A percentile compares a stretch with the other conserved stretches of the same genome.
These are phyloP conservation scores for Thelaira solivaga DNA, from an alignment of 2,888 invertebrate genomes.

Conservation along the genomic window DNA sequence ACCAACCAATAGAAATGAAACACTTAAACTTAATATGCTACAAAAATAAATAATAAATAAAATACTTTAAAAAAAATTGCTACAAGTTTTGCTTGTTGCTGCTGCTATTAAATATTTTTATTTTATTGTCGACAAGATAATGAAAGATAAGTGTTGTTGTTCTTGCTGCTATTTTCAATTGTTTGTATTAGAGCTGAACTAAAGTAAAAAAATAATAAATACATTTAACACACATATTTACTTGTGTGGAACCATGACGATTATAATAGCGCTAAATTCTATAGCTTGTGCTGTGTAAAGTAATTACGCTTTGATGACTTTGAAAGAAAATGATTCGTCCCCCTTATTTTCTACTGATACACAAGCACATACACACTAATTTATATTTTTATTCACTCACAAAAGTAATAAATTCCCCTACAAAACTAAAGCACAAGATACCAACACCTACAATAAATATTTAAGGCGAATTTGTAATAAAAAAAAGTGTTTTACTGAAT, in stretches of 20 bases:
- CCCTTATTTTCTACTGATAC: neutral
- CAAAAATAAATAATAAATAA: conserved; percentile 34
- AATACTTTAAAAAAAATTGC: conserved; percentile 27
- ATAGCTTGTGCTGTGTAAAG: conserved; percentile 30
- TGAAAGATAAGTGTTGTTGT: conserved; percentile 55
- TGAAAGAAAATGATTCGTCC: conserved; percentile 48
- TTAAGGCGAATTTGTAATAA: conserved; percentile 48
- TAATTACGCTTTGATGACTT: conserved; percentile 57
- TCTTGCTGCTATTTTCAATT: conserved; percentile 32
- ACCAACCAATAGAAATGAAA: conserved; percentile 56
- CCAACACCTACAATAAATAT: conserved; percentile 28
- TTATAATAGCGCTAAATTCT: conserved; percentile 12
- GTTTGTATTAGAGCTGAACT: neutral
- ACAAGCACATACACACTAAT: neutral
- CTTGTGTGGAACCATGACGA: conserved; percentile 41
- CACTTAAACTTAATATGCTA: conserved; percentile 57
- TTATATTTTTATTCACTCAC: neutral
- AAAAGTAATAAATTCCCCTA: conserved; percentile 23
- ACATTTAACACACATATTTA: conserved; percentile 17
- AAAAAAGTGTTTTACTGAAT: neutral
- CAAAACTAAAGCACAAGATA: neutral
- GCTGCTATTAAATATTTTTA: neutral
- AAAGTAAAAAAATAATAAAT: neutral
- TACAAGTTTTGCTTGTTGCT: conserved; percentile 15
- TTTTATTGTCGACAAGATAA: conserved; percentile 51